Evolutionary conservation across 2,888 invertebrate species (phyloP).

Genomic region (Folsomia manolachei): DNA sequence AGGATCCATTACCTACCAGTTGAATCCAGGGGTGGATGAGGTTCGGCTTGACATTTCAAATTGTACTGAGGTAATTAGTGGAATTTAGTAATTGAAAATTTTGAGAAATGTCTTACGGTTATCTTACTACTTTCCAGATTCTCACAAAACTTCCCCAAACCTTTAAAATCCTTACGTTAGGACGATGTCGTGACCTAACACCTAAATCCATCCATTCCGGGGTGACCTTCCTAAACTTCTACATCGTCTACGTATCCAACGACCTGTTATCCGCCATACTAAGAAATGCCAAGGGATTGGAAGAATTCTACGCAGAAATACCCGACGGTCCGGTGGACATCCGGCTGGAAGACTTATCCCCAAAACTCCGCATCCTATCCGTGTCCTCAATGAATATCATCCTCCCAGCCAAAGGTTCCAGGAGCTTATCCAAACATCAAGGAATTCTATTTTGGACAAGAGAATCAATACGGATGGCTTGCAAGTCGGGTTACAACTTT

Average conservation of each 20-base stretch:
- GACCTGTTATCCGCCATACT: conserved; percentile 9
- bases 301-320: conserved; percentile 23
- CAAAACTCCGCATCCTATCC: conserved; percentile 2
- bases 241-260: conserved; percentile 13
- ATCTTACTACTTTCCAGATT: background rate
- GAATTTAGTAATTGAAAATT: too few relatives aligned
- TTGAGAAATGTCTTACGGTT: too few relatives aligned
- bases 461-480: conserved; percentile 27
- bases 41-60: conserved; percentile 3
- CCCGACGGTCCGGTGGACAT: conserved; percentile 9
- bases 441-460: conserved; percentile 23
- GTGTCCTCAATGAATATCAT: conserved; percentile 19
- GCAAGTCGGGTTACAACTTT: background rate
- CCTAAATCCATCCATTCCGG: background rate
- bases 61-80: conserved; percentile 11
- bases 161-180: conserved; percentile 11
- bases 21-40: conserved; percentile 8
- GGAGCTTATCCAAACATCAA: background rate
- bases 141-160: background rate
- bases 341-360: conserved; percentile 13
- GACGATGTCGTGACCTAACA: conserved; percentile 15
- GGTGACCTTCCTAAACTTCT: conserved; percentile 21
- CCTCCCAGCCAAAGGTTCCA: background rate
- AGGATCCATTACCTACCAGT: conserved; percentile 5
- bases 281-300: conserved; percentile 1